Base-by-base conservation (phyloP, 1,140 invertebrate genomes). In the Bombus consobrinus region DNA sequence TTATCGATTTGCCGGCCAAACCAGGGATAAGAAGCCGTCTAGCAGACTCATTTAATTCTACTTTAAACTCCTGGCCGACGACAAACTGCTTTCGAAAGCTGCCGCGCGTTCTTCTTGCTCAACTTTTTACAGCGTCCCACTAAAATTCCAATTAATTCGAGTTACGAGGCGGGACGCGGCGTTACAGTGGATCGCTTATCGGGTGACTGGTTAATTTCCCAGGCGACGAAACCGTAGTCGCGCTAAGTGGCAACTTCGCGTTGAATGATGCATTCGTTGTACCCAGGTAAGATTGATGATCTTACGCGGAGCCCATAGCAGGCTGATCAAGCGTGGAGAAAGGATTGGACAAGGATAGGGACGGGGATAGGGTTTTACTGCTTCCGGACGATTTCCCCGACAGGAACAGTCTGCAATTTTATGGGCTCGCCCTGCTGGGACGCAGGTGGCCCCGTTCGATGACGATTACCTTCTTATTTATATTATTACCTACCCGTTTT, bases 191-290 rank as follows among this genome's bases (percentile, higher is more conserved):
- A 25, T 72, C 76, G 76, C 53, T 84, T 79, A 85, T 80, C 83
- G 66, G 34, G 62, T 77, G 72, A 83, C 88, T 81, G 84, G 77
- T 83, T 86, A 89, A 89, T 89, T 89, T 89, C 85, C 73, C 88
- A 77, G n/a, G 88, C 81, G 84, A 83, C 80, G 85, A 89, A 81
- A 84, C 86, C 57, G 47, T 77, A 69, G 41, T 74, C 64, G 5
- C 47, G 15, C 34, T 81, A 81, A 85, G 78, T 73, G 71, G 83
- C 69, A 66, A 83, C 43, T 57, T 66, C 10, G 6, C 72, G 83
- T 82, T 81, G 69, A 81, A 89, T 66, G 80, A 86, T 81, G 76
- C 84, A 86, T 83, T 88, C 83, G 79, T 81, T 57, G 78, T 32
- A 80, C 41, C 64, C 34, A 28, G 75, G 9, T 6, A 69, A 87